Base-by-base conservation (phyloP, 2,797 vertebrate genomes). In the Scyliorhinus canicula region DNA sequence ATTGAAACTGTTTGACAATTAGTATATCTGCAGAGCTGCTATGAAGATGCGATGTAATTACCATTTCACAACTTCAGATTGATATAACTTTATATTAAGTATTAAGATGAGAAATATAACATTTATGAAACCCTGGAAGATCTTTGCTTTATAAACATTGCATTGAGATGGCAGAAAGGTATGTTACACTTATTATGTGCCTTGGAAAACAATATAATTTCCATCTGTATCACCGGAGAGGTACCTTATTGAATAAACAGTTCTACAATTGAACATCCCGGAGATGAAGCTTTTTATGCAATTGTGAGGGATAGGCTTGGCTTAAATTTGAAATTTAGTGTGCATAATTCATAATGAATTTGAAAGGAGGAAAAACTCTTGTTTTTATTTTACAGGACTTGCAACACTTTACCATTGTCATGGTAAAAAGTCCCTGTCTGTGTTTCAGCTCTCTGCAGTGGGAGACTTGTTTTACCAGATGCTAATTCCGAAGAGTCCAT, bases 401-500 rank as follows among this genome's bases (percentile, higher is more conserved):
- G 96, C 98, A 0, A 97, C 97, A 0, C 16, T 96, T 0, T 95
- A 97, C 67, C 95, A 79, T 0, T 52, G 95, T 12, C 67, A 85
- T 0, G 71, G 79, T 0, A 65, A 0, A 0, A 97, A 97, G 0
- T 95, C 95, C 19, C 84, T 99, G 95, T 95, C 97, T 0, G 88
- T 99, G 95, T 97, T 99, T 50, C 99, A 99, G 95, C 97, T 99
- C 0, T 98, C 98, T 0, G 97, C 97, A 12, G 97, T 97, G 0
- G 99, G 99, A 4, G 99, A 99, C 1, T 0, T 99, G 82, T 99
- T 99, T 96, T 98, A 97, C 95, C 99, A 99, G 96, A 96, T 95
- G 8, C 96, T 99, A 0, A 95, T 65, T 69, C 67, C 3, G 55
- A 50, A n/a, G 93, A 94, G 71, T 12, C 50, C 26, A 40, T 91